Base-by-base conservation (phyloP, 2,113 vertebrate species). In the Nesogale talazaci region DNA sequence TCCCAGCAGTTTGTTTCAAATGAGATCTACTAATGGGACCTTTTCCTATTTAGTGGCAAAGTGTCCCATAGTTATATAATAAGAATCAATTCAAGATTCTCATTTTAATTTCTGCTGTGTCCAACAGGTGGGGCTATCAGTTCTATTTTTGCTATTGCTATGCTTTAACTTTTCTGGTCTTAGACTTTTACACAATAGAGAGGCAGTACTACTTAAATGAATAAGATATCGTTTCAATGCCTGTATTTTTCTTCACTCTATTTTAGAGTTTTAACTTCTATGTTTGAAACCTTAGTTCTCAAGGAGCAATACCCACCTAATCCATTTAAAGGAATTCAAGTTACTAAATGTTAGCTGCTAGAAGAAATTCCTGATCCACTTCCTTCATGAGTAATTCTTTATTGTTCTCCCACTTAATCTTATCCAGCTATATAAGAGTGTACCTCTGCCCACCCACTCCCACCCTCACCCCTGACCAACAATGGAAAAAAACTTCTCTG, bases 191-290 rank as follows among this genome's bases (percentile, higher is more conserved):
- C 0, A 23, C 0, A 3, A 52, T 83, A 83, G 42, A 19, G 14
- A 38, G n/a, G 25, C 87, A 83, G 8, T 59, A 14, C 83, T 88
- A 69, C 14, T 69, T 17, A 57, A 94, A 23, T 67, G 27, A 67
- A 27, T 31, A 27, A 63, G 29, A 12, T 29, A 67, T 31, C 31
- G 31, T 67, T 67, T 31, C 15, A 31, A 10, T 12, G 65, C 5
- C 29, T 31, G 27, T 65, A 23, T 67, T 31, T 67, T 67, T 67
- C 29, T 10, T 67, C 46, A 52, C 46, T 31, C 29, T 8, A 38
- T 88, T 77, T 70, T 83, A 12, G 5, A 6, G 76, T 88, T 94
- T 92, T 34, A 93, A 72, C 6, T 75, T 79, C 23, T 92, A 57
- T 46, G 34, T 80, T 1, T 9, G n/a, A 87, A 42, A 2, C 5